phyloP scores from a whole-genome alignment of 1,140 invertebrate genomes.

The Trachelipus rathkii region DNA sequence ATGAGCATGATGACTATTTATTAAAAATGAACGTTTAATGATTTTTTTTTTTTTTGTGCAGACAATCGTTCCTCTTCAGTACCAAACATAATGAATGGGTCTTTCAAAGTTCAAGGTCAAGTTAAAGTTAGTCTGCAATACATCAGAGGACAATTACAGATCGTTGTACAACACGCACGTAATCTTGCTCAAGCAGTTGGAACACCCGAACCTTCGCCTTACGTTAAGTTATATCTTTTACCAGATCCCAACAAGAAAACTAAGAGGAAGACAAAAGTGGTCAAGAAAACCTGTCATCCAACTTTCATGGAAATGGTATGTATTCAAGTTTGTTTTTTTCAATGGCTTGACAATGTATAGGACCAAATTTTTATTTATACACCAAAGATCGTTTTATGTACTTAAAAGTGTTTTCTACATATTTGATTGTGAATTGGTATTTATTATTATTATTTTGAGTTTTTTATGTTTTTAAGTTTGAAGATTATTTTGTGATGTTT shows the following conservation, averaged over 20 bases:
- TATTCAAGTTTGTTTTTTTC: conserved; percentile 24
- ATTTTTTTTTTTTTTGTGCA: neutral
- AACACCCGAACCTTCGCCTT: conserved; percentile 76
- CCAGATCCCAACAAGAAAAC: conserved; percentile 73
- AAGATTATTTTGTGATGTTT: too few species aligned
- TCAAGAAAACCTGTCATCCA: conserved; percentile 85
- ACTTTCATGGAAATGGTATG: conserved; percentile 96
- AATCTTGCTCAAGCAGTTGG: conserved; percentile 67
- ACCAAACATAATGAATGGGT: neutral
- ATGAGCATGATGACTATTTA: neutral
- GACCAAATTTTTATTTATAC: neutral
- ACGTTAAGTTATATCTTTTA: conserved; percentile 90
- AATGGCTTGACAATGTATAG: neutral
- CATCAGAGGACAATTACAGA: conserved; percentile 68
- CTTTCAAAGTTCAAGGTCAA: conserved; percentile 55
- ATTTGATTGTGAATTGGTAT: too few species aligned
- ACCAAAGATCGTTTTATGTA: too few species aligned
- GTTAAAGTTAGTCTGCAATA: conserved; percentile 81
- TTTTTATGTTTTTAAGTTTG: too few species aligned
- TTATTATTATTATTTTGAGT: too few species aligned
- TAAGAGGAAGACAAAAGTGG: conserved; percentile 91
- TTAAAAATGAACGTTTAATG: neutral
- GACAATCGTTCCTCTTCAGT: neutral
- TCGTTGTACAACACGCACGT: conserved; percentile 84
- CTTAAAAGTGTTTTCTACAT: too few species aligned